Percentiles rank a stretch among this genome's conserved stretches.
phyloP scores from a whole-genome alignment of 2,888 invertebrate genomes.

The Caenorhabditis sp. region DNA sequence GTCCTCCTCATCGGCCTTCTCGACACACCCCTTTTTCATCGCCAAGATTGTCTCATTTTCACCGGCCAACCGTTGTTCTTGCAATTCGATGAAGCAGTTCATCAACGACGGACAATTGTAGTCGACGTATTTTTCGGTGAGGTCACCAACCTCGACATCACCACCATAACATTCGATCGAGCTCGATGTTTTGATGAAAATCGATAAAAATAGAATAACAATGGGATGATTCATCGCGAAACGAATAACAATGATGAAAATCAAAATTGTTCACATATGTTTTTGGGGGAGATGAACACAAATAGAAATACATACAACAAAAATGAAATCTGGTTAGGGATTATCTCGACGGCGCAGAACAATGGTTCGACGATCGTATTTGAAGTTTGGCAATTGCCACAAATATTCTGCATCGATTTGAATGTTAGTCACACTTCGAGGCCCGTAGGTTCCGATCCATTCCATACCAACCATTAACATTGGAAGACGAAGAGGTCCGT shows the following conservation, averaged over 20 bases:
- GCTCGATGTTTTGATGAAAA: not conserved
- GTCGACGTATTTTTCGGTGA: conserved; percentile 22
- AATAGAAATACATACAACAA: too few relatives aligned
- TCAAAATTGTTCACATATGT: too few relatives aligned
- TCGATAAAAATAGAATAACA: not conserved
- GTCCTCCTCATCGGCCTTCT: conserved; percentile 20
- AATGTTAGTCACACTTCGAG: not conserved
- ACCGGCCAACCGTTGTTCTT: conserved; percentile 14
- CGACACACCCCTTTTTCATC: conserved; percentile 28
- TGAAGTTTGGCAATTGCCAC: not conserved
- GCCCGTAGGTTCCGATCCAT: not conserved
- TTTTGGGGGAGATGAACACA: too few relatives aligned
- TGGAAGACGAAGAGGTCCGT: not conserved
- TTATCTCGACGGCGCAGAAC: too few relatives aligned
- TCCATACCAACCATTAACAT: not conserved
- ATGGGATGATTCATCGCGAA: not conserved
- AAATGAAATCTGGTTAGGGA: too few relatives aligned
- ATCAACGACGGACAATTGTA: conserved; percentile 30
- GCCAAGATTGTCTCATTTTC: conserved; percentile 16
- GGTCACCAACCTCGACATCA: not conserved
- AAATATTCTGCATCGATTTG: not conserved
- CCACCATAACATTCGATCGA: not conserved
- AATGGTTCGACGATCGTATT: not conserved
- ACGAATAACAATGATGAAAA: too few relatives aligned
- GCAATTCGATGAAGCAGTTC: conserved; percentile 21